Base-by-base conservation (phyloP, 2,888 invertebrate genomes). In the Allolobophora icterica region DNA sequence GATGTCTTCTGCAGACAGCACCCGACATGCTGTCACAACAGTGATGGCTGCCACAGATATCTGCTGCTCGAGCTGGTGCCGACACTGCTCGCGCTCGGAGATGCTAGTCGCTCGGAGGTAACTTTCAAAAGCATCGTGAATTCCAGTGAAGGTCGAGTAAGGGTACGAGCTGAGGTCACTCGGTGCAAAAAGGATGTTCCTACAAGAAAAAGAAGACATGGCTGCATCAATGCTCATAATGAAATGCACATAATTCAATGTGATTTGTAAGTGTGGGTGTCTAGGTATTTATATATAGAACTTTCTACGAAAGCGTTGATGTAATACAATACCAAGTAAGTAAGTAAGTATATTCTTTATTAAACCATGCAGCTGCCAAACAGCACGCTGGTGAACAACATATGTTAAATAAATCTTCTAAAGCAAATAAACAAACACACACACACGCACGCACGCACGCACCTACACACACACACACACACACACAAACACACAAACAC, bases 121-220 rank as follows among this genome's bases (percentile, higher is more conserved):
- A 35, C 21, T 87, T 19, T 87, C 87, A 35, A 87, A 87, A 21
- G 35, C 30, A 21, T 38, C 35, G 38, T 87, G 38, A 8, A 87
- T 35, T 35, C 87, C 35, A 21, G 87, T 71, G 71, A 71, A 87
- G 34, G 34, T 87, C 34, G 87, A 87, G 87, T 87, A 87, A 17
- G 87, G 87, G 24, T 35, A 87, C 15, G 87, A 87, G 24, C 87
- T 87, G 35, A 87, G 87, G 34, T 87, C 87, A 38, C 87, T 87
- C 87, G 87, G 87, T 24, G 87, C 87, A 87, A 87, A 87, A 17
- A 87, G 87, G 35, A 87, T 38, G 87, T 87, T 87, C n/a, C 87
- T 87, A n/a, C 30, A 71, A 71, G 6, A n/a, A n/a, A 2, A 71
- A 11, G 6, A 71, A 71, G 71, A n/a, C 71, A 71, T 71, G 71